Percentiles rank a stretch among this genome's conserved stretches.
phyloP scores from a whole-genome alignment of 2,797 vertebrate genomes.

The Psittacula echo region DNA sequence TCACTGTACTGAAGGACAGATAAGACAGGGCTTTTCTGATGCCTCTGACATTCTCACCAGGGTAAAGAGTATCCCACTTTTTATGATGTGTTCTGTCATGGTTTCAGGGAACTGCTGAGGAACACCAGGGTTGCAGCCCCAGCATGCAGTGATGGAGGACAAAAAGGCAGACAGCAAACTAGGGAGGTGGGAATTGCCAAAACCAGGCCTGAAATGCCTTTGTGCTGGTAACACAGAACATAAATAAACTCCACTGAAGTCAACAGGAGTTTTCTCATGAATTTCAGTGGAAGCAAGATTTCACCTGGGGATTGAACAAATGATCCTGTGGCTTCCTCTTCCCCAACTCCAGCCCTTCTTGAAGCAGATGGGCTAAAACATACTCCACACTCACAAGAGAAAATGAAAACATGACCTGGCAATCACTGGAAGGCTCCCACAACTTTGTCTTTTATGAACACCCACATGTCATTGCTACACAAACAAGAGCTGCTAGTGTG shows the following conservation, averaged over 20 bases:
- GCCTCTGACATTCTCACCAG: neutral
- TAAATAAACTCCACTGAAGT: neutral
- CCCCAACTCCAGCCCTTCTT: neutral
- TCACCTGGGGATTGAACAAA: neutral
- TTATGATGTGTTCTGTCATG: neutral
- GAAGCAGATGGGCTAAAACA: neutral
- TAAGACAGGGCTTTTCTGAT: neutral
- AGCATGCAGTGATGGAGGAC: neutral
- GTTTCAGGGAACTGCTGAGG: neutral
- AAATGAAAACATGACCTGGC: slow-evolving; percentile 15
- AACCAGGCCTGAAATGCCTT: neutral
- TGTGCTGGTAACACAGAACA: neutral
- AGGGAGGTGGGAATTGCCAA: neutral
- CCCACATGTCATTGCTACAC: slow-evolving; percentile 5
- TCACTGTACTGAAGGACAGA: neutral
- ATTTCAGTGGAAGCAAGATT: neutral
- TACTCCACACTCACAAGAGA: neutral
- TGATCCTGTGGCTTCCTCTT: neutral
- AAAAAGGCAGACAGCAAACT: neutral
- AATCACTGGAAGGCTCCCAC: neutral
- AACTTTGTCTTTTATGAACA: neutral
- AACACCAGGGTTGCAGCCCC: neutral
- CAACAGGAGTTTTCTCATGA: neutral
- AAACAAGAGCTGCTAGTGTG: slow-evolving; percentile 38
- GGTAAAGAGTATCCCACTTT: neutral